phyloP scores from a whole-genome alignment of 2,888 invertebrate genomes.

The Drosophila diplacantha region DNA sequence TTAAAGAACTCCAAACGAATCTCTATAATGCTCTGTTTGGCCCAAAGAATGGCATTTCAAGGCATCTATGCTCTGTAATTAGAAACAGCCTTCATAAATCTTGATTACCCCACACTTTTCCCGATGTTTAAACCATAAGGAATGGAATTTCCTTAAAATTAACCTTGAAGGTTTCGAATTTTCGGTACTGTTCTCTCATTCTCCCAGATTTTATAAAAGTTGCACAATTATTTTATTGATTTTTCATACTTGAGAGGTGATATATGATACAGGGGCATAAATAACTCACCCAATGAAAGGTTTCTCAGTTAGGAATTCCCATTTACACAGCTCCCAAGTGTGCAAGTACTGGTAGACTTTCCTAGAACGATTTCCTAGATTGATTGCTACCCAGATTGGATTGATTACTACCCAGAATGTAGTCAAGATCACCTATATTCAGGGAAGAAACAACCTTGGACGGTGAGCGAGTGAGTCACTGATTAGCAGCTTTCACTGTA shows the following conservation, averaged over 20 bases:
- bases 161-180: background rate
- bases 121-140: background rate
- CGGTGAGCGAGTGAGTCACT: slow-evolving; percentile 4
- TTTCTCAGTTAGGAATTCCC: background rate
- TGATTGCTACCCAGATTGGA: background rate
- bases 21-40: background rate
- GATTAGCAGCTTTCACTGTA: slow-evolving; percentile 32
- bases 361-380: background rate
- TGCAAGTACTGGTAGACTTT: background rate
- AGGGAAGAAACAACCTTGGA: background rate
- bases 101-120: too few relatives aligned
- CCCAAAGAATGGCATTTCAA: background rate
- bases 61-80: too few relatives aligned
- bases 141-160: too few relatives aligned
- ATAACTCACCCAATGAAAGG: background rate
- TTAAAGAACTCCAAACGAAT: too few relatives aligned
- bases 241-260: background rate
- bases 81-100: background rate
- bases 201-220: background rate
- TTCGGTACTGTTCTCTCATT: background rate
- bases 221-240: background rate
- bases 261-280: background rate
- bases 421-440: background rate
- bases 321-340: too few relatives aligned
- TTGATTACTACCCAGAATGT: background rate